Percentiles rank a stretch among this genome's conserved stretches.
Evolutionary conservation across 2,113 vertebrate genomes (phyloP).

Genomic region (Eleginops maclovinus): DNA sequence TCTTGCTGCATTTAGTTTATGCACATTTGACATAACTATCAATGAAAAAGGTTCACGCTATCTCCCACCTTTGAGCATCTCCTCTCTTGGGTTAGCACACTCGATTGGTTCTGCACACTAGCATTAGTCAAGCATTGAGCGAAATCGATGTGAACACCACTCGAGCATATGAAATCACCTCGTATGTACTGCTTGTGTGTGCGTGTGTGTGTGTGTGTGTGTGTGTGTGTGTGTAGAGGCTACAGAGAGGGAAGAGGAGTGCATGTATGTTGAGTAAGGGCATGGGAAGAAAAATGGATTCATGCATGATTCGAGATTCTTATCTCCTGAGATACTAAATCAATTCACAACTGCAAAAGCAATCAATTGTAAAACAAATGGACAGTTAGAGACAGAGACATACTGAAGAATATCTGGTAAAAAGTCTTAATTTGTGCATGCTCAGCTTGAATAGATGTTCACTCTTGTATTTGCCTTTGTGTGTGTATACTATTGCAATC

Average conservation of each 20-base stretch:
- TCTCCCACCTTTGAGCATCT: not conserved
- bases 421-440: no score
- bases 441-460: no score
- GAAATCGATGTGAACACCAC: slow-evolving; percentile 6
- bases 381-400: no score
- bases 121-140: slow-evolving; percentile 1
- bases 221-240: not conserved
- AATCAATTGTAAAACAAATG: no score
- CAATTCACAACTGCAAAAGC: no score
- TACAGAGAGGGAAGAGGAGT: not conserved
- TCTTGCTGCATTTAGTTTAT: not conserved
- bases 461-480: no score
- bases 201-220: no score
- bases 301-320: no score
- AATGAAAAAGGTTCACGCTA: slow-evolving; percentile 9
- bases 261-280: not conserved
- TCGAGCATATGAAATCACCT: slow-evolving; percentile 5
- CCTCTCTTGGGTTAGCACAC: not conserved
- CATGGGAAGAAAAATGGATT: slow-evolving; percentile 1
- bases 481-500: no score
- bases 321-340: no score
- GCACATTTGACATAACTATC: not conserved
- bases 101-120: slow-evolving; percentile 3
- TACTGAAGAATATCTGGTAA: no score
- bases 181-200: not conserved